These are phyloP conservation scores for Pollenia labialis DNA, from an alignment of 2,888 invertebrate genomes.

Conservation along the genomic window DNA sequence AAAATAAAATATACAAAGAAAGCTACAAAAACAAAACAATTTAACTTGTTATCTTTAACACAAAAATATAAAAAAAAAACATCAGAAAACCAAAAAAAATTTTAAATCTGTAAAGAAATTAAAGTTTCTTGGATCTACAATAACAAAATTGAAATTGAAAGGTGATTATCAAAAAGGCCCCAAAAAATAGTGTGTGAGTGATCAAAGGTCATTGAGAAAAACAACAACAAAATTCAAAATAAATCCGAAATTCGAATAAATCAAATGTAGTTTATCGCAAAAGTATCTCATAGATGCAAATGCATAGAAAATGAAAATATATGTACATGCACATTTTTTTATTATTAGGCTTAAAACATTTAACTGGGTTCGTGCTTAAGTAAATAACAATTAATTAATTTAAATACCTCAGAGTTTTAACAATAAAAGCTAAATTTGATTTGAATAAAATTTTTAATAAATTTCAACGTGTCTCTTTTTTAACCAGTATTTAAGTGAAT, in stretches of 20 bases:
- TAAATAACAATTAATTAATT: not conserved
- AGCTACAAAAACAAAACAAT: slow-evolving; percentile 9
- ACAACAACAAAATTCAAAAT: not conserved
- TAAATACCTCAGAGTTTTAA: not conserved
- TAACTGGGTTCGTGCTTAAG: not conserved
- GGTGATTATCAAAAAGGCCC: slow-evolving; percentile 16
- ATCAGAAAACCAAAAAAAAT: not conserved
- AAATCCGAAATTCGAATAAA: no score
- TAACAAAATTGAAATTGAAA: not conserved
- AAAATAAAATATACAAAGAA: slow-evolving; percentile 1
- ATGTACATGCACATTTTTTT: not conserved
- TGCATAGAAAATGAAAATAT: not conserved
- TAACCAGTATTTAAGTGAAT: slow-evolving; percentile 2
- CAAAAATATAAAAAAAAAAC: slow-evolving; percentile 9
- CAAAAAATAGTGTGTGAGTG: not conserved
- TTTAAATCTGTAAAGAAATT: slow-evolving; percentile 8
- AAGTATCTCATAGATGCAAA: not conserved
- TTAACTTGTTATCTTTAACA: slow-evolving; percentile 24
- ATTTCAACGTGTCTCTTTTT: not conserved
- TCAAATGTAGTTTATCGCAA: not conserved
- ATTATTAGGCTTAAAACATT: not conserved
- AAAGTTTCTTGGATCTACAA: slow-evolving; percentile 1
- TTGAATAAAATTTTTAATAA: no score
- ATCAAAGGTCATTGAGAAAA: slow-evolving; percentile 12
- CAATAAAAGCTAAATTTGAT: no score